Evolutionary conservation across 1,140 invertebrate species (phyloP).

Genomic region (Gryllus bimaculatus): DNA sequence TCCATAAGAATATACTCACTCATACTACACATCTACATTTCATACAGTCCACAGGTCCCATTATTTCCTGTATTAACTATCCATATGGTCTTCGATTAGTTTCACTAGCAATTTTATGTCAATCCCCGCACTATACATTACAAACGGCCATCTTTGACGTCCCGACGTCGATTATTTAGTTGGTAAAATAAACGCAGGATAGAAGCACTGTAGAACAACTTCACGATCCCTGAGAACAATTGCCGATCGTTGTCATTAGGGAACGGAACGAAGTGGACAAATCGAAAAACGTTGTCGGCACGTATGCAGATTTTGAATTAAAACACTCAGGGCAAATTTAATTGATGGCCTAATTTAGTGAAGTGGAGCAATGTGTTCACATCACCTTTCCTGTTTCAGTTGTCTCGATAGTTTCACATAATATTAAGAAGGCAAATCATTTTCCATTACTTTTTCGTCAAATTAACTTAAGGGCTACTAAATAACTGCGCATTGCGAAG

Average conservation of each 20-base stretch:
- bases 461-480: too few relatives aligned
- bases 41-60: slow-evolving; percentile 10
- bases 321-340: too few relatives aligned
- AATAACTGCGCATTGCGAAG: too few relatives aligned
- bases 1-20: slow-evolving; percentile 22
- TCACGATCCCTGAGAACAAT: background rate
- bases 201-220: slow-evolving; percentile 14
- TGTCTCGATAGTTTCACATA: too few relatives aligned
- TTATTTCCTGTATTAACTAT: background rate
- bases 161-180: slow-evolving; percentile 44
- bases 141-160: slow-evolving; percentile 43
- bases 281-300: too few relatives aligned
- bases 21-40: slow-evolving; percentile 16
- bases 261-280: too few relatives aligned
- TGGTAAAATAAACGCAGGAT: slow-evolving; percentile 20
- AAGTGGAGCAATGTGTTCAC: too few relatives aligned
- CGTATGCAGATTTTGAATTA: too few relatives aligned
- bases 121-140: slow-evolving; percentile 28
- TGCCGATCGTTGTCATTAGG: background rate
- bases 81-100: background rate
- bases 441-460: too few relatives aligned
- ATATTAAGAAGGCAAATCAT: too few relatives aligned
- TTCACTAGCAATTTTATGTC: slow-evolving; percentile 21
- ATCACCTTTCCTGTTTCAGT: too few relatives aligned
- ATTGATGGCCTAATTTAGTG: too few relatives aligned